phyloP scores from a whole-genome alignment of 2,113 vertebrate species.

The Larimichthys crocea region DNA sequence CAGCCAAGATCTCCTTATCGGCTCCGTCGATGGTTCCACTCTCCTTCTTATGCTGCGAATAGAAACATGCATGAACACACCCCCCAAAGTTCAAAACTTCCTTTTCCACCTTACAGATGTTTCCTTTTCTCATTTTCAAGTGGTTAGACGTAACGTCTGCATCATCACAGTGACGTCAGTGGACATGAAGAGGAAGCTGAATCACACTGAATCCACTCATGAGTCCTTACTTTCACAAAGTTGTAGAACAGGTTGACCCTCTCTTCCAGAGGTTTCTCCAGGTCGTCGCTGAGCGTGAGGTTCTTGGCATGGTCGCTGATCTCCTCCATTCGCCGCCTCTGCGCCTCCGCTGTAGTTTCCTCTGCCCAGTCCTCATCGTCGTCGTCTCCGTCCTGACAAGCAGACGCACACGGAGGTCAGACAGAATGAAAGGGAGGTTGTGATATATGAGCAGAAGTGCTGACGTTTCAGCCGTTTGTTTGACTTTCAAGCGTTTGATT shows the following conservation, averaged over 20 bases:
- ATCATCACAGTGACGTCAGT: neutral
- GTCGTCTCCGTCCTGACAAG: slow-evolving; percentile 87
- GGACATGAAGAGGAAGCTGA: too few relatives aligned
- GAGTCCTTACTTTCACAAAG: slow-evolving; percentile 91
- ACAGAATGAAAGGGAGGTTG: neutral
- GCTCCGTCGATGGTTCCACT: slow-evolving; percentile 89
- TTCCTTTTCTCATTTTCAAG: neutral
- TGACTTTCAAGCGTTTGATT: neutral
- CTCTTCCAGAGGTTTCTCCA: slow-evolving; percentile 94
- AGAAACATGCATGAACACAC: neutral
- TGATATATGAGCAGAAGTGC: neutral
- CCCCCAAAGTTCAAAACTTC: too few relatives aligned
- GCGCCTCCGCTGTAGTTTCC: slow-evolving; percentile 97
- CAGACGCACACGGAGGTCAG: neutral
- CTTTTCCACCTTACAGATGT: too few relatives aligned
- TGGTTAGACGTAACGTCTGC: too few relatives aligned
- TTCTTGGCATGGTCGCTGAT: slow-evolving; percentile 97
- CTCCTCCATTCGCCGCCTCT: slow-evolving; percentile 96
- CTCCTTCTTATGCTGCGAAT: slow-evolving; percentile 93
- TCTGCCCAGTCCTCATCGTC: slow-evolving; percentile 99
- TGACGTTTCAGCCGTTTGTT: neutral
- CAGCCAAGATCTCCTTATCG: slow-evolving; percentile 96
- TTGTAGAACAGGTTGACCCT: slow-evolving; percentile 96
- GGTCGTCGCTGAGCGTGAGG: slow-evolving; percentile 94
- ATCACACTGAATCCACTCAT: neutral